Base-by-base conservation (phyloP, 2,888 invertebrate species). In the Patella caerulea region DNA sequence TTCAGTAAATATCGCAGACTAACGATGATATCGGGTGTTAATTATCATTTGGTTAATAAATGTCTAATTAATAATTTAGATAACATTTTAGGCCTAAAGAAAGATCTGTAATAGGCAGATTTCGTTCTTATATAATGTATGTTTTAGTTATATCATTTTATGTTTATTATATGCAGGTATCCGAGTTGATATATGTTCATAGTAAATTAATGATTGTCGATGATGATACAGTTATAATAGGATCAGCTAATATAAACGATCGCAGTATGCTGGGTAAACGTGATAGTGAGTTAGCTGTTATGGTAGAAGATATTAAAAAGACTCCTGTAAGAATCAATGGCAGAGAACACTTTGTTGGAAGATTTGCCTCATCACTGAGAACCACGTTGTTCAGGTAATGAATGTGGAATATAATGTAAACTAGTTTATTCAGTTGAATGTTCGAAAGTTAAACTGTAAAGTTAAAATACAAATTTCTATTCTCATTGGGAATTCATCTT, bases 221-320 rank as follows among this genome's bases (percentile, higher is more conserved):
- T 90, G 99, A 99, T 91, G 94, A 94, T 93, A 89, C 94, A 3
- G 95, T 97, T 0, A 97, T 99, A 82, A 98, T 98, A 87, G 99
- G 99, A 24, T 98, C 98, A 7, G 98, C 99, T 0, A 99, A 99
- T 90, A 98, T 99, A 86, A 99, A 99, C 90, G 99, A 99, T 91
- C 93, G 99, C 75, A 98, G 98, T 77, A 94, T 99, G 94, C 93
- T 97, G 76, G 99, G 99, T 0, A 96, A 95, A 81, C 93, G 99
- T 83, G 99, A 99, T 90, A 98, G 98, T 0, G 99, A 99, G 83
- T 84, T 92, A 9, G 97, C 97, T 3, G 95, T 97, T 19, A 93
- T 98, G 71, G 94, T 98, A 76, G 95, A 96, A 77, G 94, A 97
- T 94, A 78, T 73, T 12, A 89, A 92, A 77, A 88, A 86, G 76